Conservation (phyloP, 2,888 invertebrate species). For the Drosophila neoperkinsi region DNA sequence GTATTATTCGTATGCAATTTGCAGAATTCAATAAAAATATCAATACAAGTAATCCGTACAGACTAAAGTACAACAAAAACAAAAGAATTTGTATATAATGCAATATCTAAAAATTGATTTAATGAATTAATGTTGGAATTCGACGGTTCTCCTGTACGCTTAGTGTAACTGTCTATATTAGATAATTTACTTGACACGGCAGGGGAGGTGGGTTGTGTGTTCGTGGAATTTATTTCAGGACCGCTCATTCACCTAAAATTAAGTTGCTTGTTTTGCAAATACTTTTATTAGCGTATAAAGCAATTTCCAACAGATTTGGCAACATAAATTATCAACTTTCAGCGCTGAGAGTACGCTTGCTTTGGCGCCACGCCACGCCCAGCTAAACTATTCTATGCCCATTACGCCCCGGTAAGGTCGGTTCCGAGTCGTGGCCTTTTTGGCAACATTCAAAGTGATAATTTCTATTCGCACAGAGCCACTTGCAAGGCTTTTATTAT, state of each 20-base stretch:
- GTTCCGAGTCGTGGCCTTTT: constrained; percentile 70
- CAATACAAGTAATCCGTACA: neutral
- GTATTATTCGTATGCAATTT: neutral
- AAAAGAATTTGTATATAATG: neutral
- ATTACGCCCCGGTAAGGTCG: neutral
- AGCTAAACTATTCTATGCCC: constrained; percentile 33
- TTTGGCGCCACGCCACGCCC: constrained; percentile 66
- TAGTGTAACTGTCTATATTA: constrained; percentile 10
- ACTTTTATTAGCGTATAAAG: constrained; percentile 68
- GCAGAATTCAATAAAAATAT: neutral
- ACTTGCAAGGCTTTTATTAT: constrained; percentile 78
- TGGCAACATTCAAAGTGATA: constrained; percentile 79
- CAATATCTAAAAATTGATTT: neutral
- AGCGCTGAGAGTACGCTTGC: constrained; percentile 15
- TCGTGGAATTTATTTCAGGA: constrained; percentile 13
- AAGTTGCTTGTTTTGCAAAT: constrained; percentile 53
- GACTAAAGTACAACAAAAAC: neutral
- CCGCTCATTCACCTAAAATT: constrained; percentile 46
- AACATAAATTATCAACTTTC: constrained; percentile 70
- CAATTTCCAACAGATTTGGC: constrained; percentile 73
- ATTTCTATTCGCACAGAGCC: constrained; percentile 69
- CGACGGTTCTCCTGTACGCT: neutral
- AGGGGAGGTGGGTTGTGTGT: neutral
- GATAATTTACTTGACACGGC: constrained; percentile 1
- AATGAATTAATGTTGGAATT: neutral